phyloP scores from a whole-genome alignment of 2,113 vertebrate genomes.

The Rissa tridactyla region DNA sequence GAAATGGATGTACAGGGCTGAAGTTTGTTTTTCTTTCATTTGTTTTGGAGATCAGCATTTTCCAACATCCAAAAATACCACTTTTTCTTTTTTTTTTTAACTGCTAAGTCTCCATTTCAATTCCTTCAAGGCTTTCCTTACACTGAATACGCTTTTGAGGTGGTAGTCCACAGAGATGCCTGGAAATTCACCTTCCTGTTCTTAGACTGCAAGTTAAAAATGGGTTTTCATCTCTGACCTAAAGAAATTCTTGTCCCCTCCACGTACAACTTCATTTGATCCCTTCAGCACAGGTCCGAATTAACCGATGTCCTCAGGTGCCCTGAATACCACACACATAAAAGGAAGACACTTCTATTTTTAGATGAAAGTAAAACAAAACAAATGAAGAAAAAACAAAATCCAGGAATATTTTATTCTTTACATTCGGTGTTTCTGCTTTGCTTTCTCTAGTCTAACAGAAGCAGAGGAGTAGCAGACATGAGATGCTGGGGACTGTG shows the following conservation, averaged over 20 bases:
- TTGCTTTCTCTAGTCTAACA: not conserved
- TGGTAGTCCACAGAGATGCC: not conserved
- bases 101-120: not conserved
- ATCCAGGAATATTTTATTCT: not conserved
- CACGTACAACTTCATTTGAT: not conserved
- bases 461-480: not conserved
- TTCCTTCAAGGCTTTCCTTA: not conserved
- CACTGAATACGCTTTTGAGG: not conserved
- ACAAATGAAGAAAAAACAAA: not conserved
- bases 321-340: not conserved
- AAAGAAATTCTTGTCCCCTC: not conserved
- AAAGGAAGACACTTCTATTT: not conserved
- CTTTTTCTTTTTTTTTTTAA: not conserved
- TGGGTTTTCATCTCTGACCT: not conserved
- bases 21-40: not conserved
- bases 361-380: not conserved
- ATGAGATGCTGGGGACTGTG: not conserved
- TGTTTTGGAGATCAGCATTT: not conserved
- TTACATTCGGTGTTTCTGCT: not conserved
- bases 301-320: not conserved
- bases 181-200: not conserved
- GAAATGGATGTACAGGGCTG: not conserved
- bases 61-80: not conserved
- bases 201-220: not conserved
- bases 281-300: not conserved